phyloP scores from a whole-genome alignment of 2,113 vertebrate genomes.

The Phalacrocorax brasilianus region DNA sequence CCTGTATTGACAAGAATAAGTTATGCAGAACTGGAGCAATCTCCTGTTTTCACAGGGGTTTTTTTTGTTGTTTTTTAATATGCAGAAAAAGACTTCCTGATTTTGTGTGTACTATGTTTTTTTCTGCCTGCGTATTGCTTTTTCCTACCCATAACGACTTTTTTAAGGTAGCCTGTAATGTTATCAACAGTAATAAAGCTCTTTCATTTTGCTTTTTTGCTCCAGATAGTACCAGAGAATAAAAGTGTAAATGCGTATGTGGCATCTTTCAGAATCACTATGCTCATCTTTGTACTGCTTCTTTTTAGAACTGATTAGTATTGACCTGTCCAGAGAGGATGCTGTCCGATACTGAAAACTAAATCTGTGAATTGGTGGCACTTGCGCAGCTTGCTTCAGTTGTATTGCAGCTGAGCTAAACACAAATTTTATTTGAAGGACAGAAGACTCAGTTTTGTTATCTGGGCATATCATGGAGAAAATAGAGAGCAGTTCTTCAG shows the following conservation, averaged over 20 bases:
- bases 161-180: neutral
- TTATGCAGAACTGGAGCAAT: neutral
- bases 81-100: neutral
- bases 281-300: neutral
- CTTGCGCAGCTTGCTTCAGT: neutral
- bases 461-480: neutral
- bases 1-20: neutral
- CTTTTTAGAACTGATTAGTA: neutral
- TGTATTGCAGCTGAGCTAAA: neutral
- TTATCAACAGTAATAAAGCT: neutral
- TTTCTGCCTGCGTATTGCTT: neutral
- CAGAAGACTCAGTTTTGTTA: neutral
- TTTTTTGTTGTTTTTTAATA: neutral
- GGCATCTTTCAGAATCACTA: neutral
- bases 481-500: neutral
- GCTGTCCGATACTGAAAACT: neutral
- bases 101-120: neutral
- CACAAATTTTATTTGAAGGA: neutral
- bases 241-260: neutral
- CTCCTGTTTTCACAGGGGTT: neutral
- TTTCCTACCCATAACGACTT: neutral
- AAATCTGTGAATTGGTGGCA: neutral
- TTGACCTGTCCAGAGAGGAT: neutral
- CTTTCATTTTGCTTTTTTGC: neutral
- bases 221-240: neutral